phyloP scores from a whole-genome alignment of 2,113 vertebrate genomes.

The Psilopogon haemacephalus region DNA sequence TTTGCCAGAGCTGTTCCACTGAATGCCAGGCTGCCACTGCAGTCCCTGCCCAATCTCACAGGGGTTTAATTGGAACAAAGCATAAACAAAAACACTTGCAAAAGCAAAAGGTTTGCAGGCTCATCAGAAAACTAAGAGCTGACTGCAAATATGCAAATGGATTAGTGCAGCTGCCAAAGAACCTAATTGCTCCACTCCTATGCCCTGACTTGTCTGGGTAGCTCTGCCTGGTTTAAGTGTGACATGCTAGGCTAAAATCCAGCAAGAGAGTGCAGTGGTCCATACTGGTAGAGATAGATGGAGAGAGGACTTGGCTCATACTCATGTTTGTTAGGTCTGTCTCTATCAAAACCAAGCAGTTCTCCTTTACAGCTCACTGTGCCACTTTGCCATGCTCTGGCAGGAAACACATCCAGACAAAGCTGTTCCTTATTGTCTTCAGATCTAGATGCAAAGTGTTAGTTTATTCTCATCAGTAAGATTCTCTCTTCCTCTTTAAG shows the following conservation, averaged over 20 bases:
- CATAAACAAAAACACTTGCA: conserved; percentile 33
- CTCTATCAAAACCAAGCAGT: not conserved
- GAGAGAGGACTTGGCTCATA: not conserved
- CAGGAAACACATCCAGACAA: not conserved
- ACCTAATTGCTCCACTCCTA: not conserved
- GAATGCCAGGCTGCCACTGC: not conserved
- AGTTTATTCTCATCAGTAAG: not conserved
- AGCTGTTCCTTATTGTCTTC: not conserved
- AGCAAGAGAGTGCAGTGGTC: not conserved
- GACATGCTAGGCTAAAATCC: not conserved
- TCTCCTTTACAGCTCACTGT: not conserved
- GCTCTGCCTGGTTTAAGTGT: not conserved
- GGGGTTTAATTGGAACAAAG: conserved; percentile 33
- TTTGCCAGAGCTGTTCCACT: not conserved
- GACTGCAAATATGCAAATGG: conserved; percentile 22
- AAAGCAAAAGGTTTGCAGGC: conserved; percentile 23
- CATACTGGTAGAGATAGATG: not conserved
- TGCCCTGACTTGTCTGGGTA: not conserved
- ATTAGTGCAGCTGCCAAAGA: not conserved
- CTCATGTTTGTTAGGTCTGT: not conserved
- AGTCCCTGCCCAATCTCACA: conserved; percentile 1
- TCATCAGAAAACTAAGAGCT: conserved; percentile 31
- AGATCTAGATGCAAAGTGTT: not conserved
- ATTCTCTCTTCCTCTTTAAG: not conserved
- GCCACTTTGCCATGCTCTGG: accelerated